These are phyloP conservation scores for Cyclopterus lumpus DNA, from an alignment of 2,797 vertebrate species.

Conservation along the genomic window DNA sequence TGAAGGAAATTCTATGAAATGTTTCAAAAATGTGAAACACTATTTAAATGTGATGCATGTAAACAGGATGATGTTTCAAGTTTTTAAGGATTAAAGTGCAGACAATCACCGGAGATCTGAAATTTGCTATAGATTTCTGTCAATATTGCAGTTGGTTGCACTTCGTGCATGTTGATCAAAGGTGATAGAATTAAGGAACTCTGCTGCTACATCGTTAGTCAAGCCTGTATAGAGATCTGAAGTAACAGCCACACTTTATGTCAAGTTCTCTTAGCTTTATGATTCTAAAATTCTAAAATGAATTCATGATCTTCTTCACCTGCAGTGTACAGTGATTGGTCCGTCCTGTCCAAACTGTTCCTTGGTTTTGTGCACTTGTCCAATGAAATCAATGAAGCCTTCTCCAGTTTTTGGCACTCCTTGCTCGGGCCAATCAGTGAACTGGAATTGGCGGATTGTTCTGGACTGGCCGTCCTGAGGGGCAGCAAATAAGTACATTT, in stretches of 20 bases:
- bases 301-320: slow-evolving; percentile 73
- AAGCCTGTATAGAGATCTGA: neutral
- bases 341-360: slow-evolving; percentile 97
- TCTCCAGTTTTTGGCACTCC: slow-evolving; percentile 97
- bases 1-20: neutral
- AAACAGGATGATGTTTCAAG: neutral
- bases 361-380: slow-evolving; percentile 98
- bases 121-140: neutral
- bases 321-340: slow-evolving; percentile 97
- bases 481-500: slow-evolving; percentile 18
- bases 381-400: slow-evolving; percentile 97
- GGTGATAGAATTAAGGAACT: neutral
- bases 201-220: neutral
- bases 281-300: neutral
- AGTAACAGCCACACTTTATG: neutral
- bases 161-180: neutral
- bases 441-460: slow-evolving; percentile 98
- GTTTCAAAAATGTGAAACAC: neutral
- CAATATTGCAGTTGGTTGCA: neutral
- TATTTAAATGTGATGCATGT: too few relatives aligned
- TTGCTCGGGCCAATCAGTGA: slow-evolving; percentile 98
- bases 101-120: neutral
- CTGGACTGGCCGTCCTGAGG: slow-evolving; percentile 93
- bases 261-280: neutral
- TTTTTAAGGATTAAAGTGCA: neutral